Base-by-base conservation (phyloP, 2,797 vertebrate species). In the Leptodactylus fallax region DNA sequence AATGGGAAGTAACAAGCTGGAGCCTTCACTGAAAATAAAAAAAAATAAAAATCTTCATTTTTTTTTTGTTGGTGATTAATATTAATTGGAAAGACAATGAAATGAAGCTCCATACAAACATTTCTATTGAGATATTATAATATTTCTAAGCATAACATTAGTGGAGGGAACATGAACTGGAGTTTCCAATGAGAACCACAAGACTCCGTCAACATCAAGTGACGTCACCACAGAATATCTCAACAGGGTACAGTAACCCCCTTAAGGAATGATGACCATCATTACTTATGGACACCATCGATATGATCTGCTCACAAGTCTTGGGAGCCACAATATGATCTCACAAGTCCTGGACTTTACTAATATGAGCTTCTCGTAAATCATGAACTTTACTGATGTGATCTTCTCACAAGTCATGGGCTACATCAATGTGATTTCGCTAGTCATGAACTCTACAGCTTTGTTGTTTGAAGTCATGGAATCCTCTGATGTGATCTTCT, bases 1-100 rank as follows among this genome's bases (percentile, higher is more conserved):
- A 86, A 86, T 3, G 85, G 85, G 51, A 86, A 23, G 11, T 86
- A 86, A 71, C 85, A 86, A 36, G 76, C 9, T 7, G 85, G 63
- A 21, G 47, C 0, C 76, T 86, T 86, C 0, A 0, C 58, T 61
- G 27, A 45, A 79, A 63, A 5, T 2, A 55, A 67, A 67, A n/a
- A 58, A 56, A 11, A 71, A 63, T n/a, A n/a, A n/a, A n/a, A n/a
- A n/a, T n/a, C n/a, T n/a, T n/a, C n/a, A n/a, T n/a, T n/a, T n/a
- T n/a, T 63, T 7, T 71, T 36, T 9, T 71, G 67, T 36, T 71
- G 8, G 6, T 45, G 25, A 45, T 71, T 12, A 17, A n/a, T n/a
- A n/a, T n/a, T n/a, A n/a, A 16, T 36, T 36, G 21, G 25, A 17
- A 45, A 27, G 19, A 71, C 14, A 71, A 5, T 25, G 3, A 14